Base-by-base conservation (phyloP, 2,888 invertebrate genomes). In the Xanthia togata region DNA sequence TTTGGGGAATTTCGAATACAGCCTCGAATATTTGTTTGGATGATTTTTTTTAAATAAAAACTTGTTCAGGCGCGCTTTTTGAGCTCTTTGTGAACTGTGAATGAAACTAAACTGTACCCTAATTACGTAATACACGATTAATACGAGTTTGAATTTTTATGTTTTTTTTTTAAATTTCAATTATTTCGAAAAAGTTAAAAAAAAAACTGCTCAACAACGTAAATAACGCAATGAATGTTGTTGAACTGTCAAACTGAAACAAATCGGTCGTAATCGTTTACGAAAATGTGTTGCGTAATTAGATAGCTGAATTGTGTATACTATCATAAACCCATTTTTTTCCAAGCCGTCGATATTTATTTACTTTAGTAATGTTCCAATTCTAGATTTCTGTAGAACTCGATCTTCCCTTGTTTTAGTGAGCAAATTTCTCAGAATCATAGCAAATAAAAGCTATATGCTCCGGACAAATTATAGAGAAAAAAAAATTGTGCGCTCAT, bases 401-500 rank as follows among this genome's bases (percentile, higher is more conserved):
- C 1, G 11, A 35, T 72, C 20, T 44, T 20, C 44, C 60, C 47
- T 76, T 14, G n/a, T 38, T 1, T 31, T 6, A 4, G 14, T n/a
- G 47, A 63, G 14, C 17, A 59, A 55, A 72, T 67, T 83, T 82
- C 69, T 79, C 31, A 23, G 74, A 83, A 82, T 35, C 44, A 35
- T 41, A 72, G 41, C 35, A 35, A 57, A 72, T 44, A 57, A 47
- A 50, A 59, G 14, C 8, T 47, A 69, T 55, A 57, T 41, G 50
- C 23, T n/a, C n/a, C 44, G 59, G 65, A 82, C 82, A 82, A 73
- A 59, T 81, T 67, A 73, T 60, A 60, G 14, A 78, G 73, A 41
- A 70, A 68, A 63, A n/a, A 70, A 47, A 70, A 70, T 53, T 23
- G 47, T 20, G 50, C 9, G n/a, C 3, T 20, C 17, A 72, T 44